Evolutionary conservation across 2,797 vertebrate species (phyloP), one percentile per base, ranked within the genome.

Genomic region (Furcifer pardalis): DNA sequence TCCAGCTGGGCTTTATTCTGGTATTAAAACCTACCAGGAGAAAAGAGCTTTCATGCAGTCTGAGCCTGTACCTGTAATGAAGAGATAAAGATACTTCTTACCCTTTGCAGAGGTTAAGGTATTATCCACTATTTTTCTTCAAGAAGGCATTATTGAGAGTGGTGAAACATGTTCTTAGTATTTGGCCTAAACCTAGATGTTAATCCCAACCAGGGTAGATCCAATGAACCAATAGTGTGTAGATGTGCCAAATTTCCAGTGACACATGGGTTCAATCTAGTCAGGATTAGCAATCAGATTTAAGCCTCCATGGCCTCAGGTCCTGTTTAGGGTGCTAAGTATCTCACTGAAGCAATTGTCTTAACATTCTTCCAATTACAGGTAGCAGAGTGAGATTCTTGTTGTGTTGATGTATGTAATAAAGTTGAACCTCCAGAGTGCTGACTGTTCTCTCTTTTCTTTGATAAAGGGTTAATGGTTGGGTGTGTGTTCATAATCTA

Each of bases 391-490:
- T 32, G 74, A 84, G 82, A 69, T 59, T 77, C 74, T 77, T 83
- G 37, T 66, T n/a, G 49, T 59, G 49, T 76, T 76, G 76, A 52
- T 66, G 52, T 76, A 76, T 83, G 32, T 66, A 83, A 76, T 83
- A 65, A 83, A 76, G 72, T 84, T 84, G 69, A 84, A 77, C 65
- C 63, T 84, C 49, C 27, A 56, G 32, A 69, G 62, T 84, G 74
- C 82, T 84, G 82, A 84, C 49, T 60, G 13, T 77, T 35, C 46
- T 30, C 19, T 60, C 76, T 77, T 68, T 44, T 66, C 32, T 60
- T 84, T 84, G 49, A 66, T 84, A 69, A 77, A 77, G 74, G 74
- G 82, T 77, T 84, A 84, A 69, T 84, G 63, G 82, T 13, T 84
- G 74, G 82, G 82, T 59, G 82, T 84, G 82, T 77, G 44, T 77